Evolutionary conservation across 2,888 invertebrate genomes (phyloP), one percentile per base, ranked within the genome.

Genomic region (Drosophila flavopinicola): DNA sequence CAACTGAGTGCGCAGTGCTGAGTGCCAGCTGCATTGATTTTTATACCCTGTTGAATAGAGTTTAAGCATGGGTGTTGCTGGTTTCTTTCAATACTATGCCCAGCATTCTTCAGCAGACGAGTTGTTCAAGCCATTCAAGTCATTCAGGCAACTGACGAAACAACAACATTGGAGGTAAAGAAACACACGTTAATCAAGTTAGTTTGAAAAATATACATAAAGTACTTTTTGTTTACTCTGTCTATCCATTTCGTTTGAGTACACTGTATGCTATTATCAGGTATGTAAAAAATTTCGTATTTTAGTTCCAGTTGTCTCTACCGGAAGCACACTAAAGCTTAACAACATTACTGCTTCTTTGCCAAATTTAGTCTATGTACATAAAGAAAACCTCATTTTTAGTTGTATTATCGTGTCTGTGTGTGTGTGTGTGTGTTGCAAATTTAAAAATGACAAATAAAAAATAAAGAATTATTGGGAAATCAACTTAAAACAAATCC

Each of bases 21-120:
- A 68, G 57, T 75, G 66, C 54, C 67, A 79, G 70, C 63, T 65
- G 61, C 79, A 79, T 79, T 78, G 79, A 79, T 83, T 79, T 75
- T 70, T 44, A 67, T 76, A 64, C 74, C 58, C 76, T 58, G 44
- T 44, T 10, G 1, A 29, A 9, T 10, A 9, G 1, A 15, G n/a
- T 7, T 3, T 13, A 7, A 6, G 15, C n/a, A 27, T 13, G 3
- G 17, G 30, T n/a, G n/a, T 11, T 9, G n/a, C 15, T 42, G 10
- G 13, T 10, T 32, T 30, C n/a, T n/a, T n/a, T n/a, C n/a, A n/a
- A n/a, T n/a, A n/a, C n/a, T n/a, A n/a, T n/a, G 20, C 20, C 20
- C 4, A 2, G 9, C 10, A 47, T 30, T 3, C 5, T n/a, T n/a
- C n/a, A n/a, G n/a, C n/a, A n/a, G n/a, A n/a, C n/a, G n/a, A n/a